These are phyloP conservation scores for Lepus americanus DNA, from an alignment of 2,113 vertebrate species.

Conservation along the genomic window DNA sequence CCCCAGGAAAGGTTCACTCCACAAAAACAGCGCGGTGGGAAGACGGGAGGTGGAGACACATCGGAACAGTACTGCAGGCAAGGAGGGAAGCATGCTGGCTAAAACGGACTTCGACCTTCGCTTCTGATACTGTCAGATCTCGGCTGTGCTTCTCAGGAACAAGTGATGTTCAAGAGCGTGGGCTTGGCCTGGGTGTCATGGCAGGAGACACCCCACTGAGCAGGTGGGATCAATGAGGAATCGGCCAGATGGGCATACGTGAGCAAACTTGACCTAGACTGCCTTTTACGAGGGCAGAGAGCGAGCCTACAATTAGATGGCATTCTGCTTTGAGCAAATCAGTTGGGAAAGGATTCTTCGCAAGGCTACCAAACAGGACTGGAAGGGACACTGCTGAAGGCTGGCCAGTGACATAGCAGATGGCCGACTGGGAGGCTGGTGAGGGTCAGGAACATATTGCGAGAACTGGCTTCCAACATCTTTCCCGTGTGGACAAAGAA, in stretches of 20 bases:
- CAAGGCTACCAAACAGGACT: neutral
- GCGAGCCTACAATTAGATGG: neutral
- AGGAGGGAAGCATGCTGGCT: neutral
- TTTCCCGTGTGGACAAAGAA: neutral
- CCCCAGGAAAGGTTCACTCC: conserved; percentile 1
- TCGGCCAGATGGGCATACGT: neutral
- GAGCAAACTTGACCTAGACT: neutral
- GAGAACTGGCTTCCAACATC: neutral
- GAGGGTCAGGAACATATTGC: neutral
- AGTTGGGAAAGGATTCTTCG: neutral
- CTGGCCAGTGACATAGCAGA: neutral
- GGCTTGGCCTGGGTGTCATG: neutral
- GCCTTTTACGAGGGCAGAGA: neutral
- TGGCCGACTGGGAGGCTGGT: neutral
- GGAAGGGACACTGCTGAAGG: neutral
- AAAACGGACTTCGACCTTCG: neutral
- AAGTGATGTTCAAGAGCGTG: neutral
- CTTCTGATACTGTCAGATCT: neutral
- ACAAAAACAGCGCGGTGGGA: neutral
- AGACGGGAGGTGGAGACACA: neutral
- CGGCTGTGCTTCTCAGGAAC: neutral
- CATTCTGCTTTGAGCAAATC: conserved; percentile 38
- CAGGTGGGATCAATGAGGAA: neutral
- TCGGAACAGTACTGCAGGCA: neutral
- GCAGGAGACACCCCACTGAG: neutral